Conservation (phyloP, 1,140 invertebrate genomes). For the Conus betulinus region DNA sequence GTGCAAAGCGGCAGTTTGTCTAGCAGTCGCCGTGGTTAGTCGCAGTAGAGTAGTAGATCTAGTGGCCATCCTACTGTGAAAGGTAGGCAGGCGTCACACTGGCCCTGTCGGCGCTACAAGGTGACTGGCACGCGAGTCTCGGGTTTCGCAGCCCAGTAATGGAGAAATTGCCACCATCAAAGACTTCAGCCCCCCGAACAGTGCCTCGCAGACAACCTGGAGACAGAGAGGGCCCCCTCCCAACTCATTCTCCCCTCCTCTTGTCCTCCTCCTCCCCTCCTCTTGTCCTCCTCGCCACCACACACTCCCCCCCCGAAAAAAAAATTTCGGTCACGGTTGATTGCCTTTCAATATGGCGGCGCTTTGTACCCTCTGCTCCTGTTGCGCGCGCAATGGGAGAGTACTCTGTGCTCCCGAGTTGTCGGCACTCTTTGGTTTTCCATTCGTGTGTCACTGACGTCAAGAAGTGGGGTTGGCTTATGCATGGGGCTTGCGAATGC, state of each 20-base stretch:
- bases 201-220: conserved; percentile 35
- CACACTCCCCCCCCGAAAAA: background rate
- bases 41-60: no score
- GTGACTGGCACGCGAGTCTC: conserved; percentile 22
- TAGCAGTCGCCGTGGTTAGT: no score
- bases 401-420: background rate
- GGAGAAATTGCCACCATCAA: conserved; percentile 46
- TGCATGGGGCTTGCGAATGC: no score
- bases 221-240: conserved; percentile 23
- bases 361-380: no score
- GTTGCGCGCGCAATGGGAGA: background rate
- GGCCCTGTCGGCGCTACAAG: background rate
- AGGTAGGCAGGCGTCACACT: conserved; percentile 1
- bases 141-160: conserved; percentile 35
- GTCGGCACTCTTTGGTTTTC: background rate
- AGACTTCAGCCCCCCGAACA: background rate
- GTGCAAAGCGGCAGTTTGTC: background rate
- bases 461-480: background rate
- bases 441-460: background rate
- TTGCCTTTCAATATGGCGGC: conserved; percentile 19
- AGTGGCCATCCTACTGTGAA: no score
- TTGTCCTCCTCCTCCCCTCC: conserved; percentile 79
- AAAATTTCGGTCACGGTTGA: conserved; percentile 6
- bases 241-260: conserved; percentile 78
- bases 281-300: background rate